A percentile compares a stretch with the other conserved stretches of the same genome.
phyloP scores from a whole-genome alignment of 2,113 vertebrate genomes.

The Neodontobutis hainanensis region DNA sequence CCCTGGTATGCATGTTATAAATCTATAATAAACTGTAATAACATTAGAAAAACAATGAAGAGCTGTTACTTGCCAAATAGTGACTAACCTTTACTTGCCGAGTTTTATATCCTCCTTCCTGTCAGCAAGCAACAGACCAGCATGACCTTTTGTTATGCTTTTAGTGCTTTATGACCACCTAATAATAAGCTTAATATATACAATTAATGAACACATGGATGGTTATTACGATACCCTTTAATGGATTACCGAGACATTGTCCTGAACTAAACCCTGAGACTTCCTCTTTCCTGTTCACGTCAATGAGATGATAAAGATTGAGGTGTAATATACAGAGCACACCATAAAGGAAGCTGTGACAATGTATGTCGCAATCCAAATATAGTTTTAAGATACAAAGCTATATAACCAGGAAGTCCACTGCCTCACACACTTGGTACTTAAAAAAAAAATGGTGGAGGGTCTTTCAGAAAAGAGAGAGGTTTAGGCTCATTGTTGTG shows the following conservation, averaged over 20 bases:
- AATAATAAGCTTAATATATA: no score
- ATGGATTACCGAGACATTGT: constrained; percentile 15
- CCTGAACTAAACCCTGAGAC: constrained; percentile 37
- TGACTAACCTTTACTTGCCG: no score
- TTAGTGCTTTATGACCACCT: no score
- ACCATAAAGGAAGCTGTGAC: neutral
- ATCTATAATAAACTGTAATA: no score
- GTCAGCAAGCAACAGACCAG: no score
- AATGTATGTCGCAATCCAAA: neutral
- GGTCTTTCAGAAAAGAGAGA: constrained; percentile 1
- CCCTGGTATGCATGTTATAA: no score
- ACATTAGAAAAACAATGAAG: no score
- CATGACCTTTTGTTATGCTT: no score
- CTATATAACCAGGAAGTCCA: neutral
- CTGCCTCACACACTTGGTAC: neutral
- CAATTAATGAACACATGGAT: no score
- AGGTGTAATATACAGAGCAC: constrained; percentile 7
- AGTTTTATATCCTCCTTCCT: no score
- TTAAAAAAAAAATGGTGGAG: neutral
- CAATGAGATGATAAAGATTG: constrained; percentile 33
- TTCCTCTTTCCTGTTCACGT: constrained; percentile 59
- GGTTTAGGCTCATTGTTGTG: constrained; percentile 13
- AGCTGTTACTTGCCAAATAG: no score
- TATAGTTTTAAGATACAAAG: neutral
- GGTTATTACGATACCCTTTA: neutral